Percentiles rank a stretch among this genome's conserved stretches.
Conservation (phyloP, 2,888 invertebrate genomes). For the Brachyopa scutellaris region DNA sequence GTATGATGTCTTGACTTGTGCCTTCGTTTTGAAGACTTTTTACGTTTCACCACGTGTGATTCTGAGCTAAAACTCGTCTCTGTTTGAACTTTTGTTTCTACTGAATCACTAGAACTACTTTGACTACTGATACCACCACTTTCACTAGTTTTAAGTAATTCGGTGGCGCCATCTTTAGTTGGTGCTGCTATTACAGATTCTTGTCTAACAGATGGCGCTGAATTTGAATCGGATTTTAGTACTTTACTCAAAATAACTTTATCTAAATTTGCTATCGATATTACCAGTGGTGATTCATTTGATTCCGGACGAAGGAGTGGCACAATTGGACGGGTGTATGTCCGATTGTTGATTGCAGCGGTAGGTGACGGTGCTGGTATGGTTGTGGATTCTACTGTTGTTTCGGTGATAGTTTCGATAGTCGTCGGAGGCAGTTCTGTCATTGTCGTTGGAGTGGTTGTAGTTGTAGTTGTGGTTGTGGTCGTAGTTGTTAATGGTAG, state of each 20-base stretch:
- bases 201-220: conserved; percentile 78
- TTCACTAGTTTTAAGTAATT: conserved; percentile 50
- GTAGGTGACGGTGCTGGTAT: background rate
- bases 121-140: conserved; percentile 74
- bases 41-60: conserved; percentile 78
- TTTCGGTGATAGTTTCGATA: conserved; percentile 13
- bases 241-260: conserved; percentile 81
- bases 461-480: conserved; percentile 59
- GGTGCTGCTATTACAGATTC: conserved; percentile 77
- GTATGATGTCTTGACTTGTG: conserved; percentile 63
- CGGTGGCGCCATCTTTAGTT: conserved; percentile 24
- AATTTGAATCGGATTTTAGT: conserved; percentile 77
- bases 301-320: conserved; percentile 81
- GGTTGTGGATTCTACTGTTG: conserved; percentile 32
- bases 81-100: conserved; percentile 74
- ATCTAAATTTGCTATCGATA: conserved; percentile 82
- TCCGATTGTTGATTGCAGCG: conserved; percentile 64
- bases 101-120: conserved; percentile 61
- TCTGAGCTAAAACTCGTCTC: conserved; percentile 80
- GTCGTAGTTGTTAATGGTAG: conserved; percentile 24
- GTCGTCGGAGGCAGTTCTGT: conserved; percentile 24
- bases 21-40: conserved; percentile 74
- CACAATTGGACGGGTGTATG: conserved; percentile 80
- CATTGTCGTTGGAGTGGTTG: conserved; percentile 25
- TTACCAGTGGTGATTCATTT: conserved; percentile 82